These are phyloP conservation scores for Characodon lateralis DNA, from an alignment of 2,797 vertebrate genomes.

Conservation along the genomic window DNA sequence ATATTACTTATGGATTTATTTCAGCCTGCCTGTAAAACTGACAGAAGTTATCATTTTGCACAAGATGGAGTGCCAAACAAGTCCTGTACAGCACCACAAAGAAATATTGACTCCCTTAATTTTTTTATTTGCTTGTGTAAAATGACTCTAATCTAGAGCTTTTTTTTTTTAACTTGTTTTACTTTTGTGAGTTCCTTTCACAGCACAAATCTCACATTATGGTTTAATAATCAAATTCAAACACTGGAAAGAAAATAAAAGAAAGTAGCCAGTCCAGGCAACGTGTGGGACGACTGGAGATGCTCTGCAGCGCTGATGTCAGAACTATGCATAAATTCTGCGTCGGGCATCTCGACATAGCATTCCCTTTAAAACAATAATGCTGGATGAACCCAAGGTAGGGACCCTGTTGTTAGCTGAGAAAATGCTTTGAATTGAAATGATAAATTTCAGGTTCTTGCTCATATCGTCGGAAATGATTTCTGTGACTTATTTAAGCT, in stretches of 20 bases:
- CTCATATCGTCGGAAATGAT: no score
- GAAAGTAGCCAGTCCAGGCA: not conserved
- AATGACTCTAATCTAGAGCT: not conserved
- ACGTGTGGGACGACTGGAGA: not conserved
- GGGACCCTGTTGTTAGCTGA: no score
- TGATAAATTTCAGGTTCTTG: no score
- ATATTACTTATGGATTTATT: not conserved
- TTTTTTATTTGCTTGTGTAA: not conserved
- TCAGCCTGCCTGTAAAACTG: conserved; percentile 7
- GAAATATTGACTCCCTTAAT: not conserved
- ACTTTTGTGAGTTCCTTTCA: not conserved
- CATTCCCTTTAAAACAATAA: no score
- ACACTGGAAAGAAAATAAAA: not conserved
- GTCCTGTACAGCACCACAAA: not conserved
- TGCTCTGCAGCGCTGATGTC: not conserved
- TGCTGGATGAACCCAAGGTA: no score
- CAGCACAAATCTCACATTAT: not conserved
- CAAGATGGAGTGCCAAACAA: conserved; percentile 1
- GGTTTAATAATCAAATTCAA: not conserved
- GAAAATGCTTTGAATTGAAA: no score
- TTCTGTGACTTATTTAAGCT: no score
- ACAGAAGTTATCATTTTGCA: conserved; percentile 2
- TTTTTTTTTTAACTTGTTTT: not conserved
- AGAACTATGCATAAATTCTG: no score
- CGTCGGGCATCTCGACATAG: no score